These are phyloP conservation scores for Drosophila nr. perissopoda DNA, from an alignment of 2,888 invertebrate species.

Conservation along the genomic window DNA sequence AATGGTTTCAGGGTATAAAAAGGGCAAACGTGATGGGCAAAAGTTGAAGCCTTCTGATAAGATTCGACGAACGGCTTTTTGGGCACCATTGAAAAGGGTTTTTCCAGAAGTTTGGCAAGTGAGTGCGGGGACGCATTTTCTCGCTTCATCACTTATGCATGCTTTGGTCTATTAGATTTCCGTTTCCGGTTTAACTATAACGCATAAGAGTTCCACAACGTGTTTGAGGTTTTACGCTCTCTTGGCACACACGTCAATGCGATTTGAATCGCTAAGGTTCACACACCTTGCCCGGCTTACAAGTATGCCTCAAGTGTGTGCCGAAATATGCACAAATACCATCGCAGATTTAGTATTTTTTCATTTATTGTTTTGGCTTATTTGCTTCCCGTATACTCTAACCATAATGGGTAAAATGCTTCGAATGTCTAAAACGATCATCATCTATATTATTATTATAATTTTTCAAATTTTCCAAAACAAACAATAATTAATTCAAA, in stretches of 20 bases:
- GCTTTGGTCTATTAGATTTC: conserved; percentile 80
- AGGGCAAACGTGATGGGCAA: conserved; percentile 54
- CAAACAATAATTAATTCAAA: neutral
- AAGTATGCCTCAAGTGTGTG: conserved; percentile 37
- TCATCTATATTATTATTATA: neutral
- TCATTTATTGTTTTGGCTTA: conserved; percentile 13
- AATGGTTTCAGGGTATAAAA: conserved; percentile 20
- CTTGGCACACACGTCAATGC: conserved; percentile 72
- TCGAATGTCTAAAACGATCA: neutral
- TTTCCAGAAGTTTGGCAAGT: conserved; percentile 12
- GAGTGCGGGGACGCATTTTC: conserved; percentile 51
- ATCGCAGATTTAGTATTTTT: conserved; percentile 30
- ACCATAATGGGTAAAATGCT: neutral
- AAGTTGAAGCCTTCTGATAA: conserved; percentile 72
- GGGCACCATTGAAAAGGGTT: conserved; percentile 64
- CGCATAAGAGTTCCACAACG: conserved; percentile 70
- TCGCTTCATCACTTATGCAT: conserved; percentile 79
- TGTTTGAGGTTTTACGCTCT: conserved; percentile 79
- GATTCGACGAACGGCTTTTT: conserved; percentile 57
- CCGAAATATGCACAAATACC: conserved; percentile 13
- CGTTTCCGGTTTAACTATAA: conserved; percentile 79
- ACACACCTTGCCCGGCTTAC: conserved; percentile 64
- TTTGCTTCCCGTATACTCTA: conserved; percentile 19
- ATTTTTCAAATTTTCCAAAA: too few relatives aligned
- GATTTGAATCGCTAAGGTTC: conserved; percentile 71